Evolutionary conservation across 2,888 invertebrate genomes (phyloP), one percentile per base, ranked within the genome.

Genomic region (Zygaena filipendulae): DNA sequence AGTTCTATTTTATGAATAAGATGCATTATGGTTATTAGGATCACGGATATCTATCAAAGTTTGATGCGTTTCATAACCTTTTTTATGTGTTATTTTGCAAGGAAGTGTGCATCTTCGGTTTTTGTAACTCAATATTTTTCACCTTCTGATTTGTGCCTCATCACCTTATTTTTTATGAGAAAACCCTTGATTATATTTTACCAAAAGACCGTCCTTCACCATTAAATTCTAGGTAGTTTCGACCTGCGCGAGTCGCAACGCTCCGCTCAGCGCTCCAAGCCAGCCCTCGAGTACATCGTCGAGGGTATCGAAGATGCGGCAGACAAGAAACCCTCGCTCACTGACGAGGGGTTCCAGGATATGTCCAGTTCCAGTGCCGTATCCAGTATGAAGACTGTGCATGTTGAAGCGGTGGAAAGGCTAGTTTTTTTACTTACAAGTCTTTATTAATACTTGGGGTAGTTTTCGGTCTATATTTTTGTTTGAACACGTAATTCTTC

Each of bases 271-370:
- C 49, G 46, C 29, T 33, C 39, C 0, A 67, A 59, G 25, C 57
- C 63, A 3, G 34, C 31, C 0, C 38, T 77, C 54, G 71, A 63
- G 9, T 59, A 58, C 25, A 77, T 75, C 3, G 32, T 49, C 2
- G 74, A 72, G 34, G 58, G 44, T 3, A 23, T 48, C 0, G 72
- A 74, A 26, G 53, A 52, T 0, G 30, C 21, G 1, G 39, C 33
- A 1, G 52, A 37, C 8, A 66, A 66, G 36, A 59, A 50, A 16
- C 39, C 42, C 4, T 75, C 71, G 0, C 48, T 77, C 4, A 59
- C 67, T 1, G 77, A 79, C 13, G 77, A 79, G 28, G 77, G 77
- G 0, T 79, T 77, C 24, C 72, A 71, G 32, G 77, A 79, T 24
- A 71, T 74, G 71, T 68, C 67, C 22, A 59, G 56, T 23, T 62